Evolutionary conservation across 2,113 vertebrate genomes (phyloP).

Genomic region (Gobio gobio): DNA sequence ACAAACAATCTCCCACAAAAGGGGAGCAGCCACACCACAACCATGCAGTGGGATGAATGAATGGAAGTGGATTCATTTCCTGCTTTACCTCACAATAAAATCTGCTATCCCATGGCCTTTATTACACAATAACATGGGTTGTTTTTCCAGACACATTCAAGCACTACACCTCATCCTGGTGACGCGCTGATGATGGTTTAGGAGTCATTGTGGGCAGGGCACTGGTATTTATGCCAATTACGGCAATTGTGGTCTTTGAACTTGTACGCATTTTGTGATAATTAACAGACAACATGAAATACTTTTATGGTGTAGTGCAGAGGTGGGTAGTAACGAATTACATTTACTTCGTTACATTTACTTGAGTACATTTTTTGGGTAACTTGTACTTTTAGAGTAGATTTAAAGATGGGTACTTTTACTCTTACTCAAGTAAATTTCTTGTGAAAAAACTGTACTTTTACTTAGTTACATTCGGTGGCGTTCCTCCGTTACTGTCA

Average conservation of each 20-base stretch:
- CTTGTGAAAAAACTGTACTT: too few species aligned
- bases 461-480: too few species aligned
- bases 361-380: too few species aligned
- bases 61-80: constrained; percentile 50
- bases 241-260: not conserved
- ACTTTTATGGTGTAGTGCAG: not conserved
- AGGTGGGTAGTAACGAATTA: too few species aligned
- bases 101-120: constrained; percentile 55
- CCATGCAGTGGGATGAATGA: constrained; percentile 63
- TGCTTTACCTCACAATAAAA: constrained; percentile 55
- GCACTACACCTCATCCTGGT: constrained; percentile 51
- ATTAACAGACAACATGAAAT: not conserved
- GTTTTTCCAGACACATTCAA: constrained; percentile 22
- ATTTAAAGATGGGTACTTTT: too few species aligned
- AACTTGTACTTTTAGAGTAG: too few species aligned
- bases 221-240: not conserved
- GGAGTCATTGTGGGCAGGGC: constrained; percentile 48
- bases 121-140: constrained; percentile 60
- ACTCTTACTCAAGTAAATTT: too few species aligned
- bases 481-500: too few species aligned
- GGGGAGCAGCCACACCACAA: constrained; percentile 58
- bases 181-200: constrained; percentile 51
- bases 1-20: constrained; percentile 62
- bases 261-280: not conserved
- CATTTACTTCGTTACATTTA: too few species aligned